Percentiles rank a stretch among this genome's conserved stretches.
Evolutionary conservation across 2,888 invertebrate species (phyloP).

Genomic region (Micropterix aruncella): DNA sequence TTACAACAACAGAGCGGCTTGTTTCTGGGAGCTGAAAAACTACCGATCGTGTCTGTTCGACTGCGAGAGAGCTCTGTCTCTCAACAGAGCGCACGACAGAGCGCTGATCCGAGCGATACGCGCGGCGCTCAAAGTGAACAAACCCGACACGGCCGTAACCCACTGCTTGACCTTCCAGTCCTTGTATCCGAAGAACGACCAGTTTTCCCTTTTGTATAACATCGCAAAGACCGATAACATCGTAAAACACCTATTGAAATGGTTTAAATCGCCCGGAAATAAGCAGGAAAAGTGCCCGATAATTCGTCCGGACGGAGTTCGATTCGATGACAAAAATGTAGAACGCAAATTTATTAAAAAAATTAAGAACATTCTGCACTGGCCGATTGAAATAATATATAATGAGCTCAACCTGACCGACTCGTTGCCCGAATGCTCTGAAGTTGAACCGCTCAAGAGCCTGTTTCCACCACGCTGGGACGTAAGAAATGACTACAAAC

Average conservation of each 20-base stretch:
- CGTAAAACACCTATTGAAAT: no score
- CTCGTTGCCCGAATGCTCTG: conserved; percentile 69
- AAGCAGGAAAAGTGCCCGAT: conserved; percentile 26
- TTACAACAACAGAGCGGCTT: conserved; percentile 85
- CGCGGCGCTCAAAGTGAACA: conserved; percentile 49
- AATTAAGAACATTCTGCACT: no score
- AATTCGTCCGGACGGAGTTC: conserved; percentile 31
- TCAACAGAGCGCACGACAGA: conserved; percentile 66
- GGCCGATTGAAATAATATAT: conserved; percentile 83
- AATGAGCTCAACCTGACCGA: conserved; percentile 82
- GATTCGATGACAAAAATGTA: no score
- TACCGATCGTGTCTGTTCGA: conserved; percentile 68
- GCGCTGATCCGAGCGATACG: conserved; percentile 61
- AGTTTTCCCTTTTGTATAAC: conserved; percentile 40
- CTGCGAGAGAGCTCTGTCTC: conserved; percentile 61
- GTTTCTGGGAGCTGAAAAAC: conserved; percentile 75
- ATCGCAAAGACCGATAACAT: no score
- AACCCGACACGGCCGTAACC: conserved; percentile 56
- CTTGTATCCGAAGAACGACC: no score
- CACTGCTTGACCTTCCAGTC: no score
- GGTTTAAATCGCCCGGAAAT: no score
- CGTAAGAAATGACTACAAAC: conserved; percentile 43
- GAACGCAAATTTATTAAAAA: no score
- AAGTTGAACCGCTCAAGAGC: conserved; percentile 47
- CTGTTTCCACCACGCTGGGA: conserved; percentile 69